Evolutionary conservation across 2,888 invertebrate species (phyloP).

Genomic region (Aleiodes leptofemur): DNA sequence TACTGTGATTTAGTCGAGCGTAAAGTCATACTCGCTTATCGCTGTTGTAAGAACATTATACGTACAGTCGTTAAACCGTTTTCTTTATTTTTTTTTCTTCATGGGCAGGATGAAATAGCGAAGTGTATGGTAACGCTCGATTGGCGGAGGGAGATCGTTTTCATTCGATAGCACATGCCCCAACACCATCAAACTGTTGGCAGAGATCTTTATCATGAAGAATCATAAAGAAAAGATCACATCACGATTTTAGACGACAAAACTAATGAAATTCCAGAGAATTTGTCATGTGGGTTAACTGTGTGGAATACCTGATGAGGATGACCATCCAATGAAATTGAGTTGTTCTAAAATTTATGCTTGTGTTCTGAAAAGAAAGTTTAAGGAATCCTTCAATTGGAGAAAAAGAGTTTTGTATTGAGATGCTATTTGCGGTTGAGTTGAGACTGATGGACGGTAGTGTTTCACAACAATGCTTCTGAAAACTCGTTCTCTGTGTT

Average conservation of each 20-base stretch:
- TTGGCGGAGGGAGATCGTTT: slow-evolving; percentile 35
- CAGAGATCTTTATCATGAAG: slow-evolving; percentile 1
- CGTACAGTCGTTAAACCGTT: slow-evolving; percentile 30
- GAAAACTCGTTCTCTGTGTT: slow-evolving; percentile 1
- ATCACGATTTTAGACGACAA: background rate
- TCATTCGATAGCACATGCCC: slow-evolving; percentile 31
- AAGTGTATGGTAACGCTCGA: slow-evolving; percentile 20
- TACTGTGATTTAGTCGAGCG: slow-evolving; percentile 39
- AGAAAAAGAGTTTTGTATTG: slow-evolving; percentile 8
- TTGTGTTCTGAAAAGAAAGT: slow-evolving; percentile 14
- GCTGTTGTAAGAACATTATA: slow-evolving; percentile 37
- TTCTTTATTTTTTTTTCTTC: background rate
- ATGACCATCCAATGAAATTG: background rate
- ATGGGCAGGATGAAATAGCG: slow-evolving; percentile 36
- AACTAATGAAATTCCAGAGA: slow-evolving; percentile 1
- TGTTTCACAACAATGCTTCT: slow-evolving; percentile 11
- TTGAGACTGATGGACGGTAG: slow-evolving; percentile 4
- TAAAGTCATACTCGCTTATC: slow-evolving; percentile 44
- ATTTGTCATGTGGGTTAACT: background rate
- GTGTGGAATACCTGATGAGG: slow-evolving; percentile 7
- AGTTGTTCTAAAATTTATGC: slow-evolving; percentile 1
- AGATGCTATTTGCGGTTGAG: slow-evolving; percentile 32
- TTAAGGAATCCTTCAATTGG: background rate
- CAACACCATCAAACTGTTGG: slow-evolving; percentile 15
- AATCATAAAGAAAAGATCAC: slow-evolving; percentile 31